Conservation (phyloP, 2,888 invertebrate genomes). For the Tridacna crocea region DNA sequence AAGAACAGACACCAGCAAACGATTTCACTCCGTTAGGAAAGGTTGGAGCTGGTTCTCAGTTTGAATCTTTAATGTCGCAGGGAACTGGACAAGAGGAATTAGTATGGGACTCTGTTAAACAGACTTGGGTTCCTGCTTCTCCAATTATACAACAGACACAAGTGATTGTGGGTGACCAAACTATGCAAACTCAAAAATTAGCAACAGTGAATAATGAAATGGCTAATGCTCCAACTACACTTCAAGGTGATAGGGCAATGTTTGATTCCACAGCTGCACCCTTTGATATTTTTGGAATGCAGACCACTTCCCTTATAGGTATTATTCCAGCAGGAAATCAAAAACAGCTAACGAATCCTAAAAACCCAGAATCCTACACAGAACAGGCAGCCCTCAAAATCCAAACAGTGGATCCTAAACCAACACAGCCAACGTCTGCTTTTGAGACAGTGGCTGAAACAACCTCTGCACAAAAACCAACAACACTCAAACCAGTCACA, state of each 20-base stretch:
- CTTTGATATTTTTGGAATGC: slow-evolving; percentile 3
- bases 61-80: slow-evolving; percentile 3
- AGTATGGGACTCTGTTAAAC: slow-evolving; percentile 10
- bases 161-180: neutral
- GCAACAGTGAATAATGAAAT: neutral
- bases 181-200: neutral
- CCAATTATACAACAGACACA: neutral
- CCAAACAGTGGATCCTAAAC: slow-evolving; percentile 42
- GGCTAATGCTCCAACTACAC: neutral
- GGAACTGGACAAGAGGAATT: slow-evolving; percentile 25
- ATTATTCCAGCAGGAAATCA: neutral
- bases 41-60: slow-evolving; percentile 24
- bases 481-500: neutral
- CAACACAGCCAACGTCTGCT: slow-evolving; percentile 32
- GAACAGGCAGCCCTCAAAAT: slow-evolving; percentile 33
- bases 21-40: slow-evolving; percentile 46
- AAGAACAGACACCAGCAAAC: neutral
- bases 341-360: neutral
- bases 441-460: neutral
- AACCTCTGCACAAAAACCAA: neutral
- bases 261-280: neutral
- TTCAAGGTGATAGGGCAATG: neutral
- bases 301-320: neutral
- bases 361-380: slow-evolving; percentile 14
- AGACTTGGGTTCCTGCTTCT: slow-evolving; percentile 9